Evolutionary conservation across 2,113 vertebrate species (phyloP).

Genomic region (Ancistrus triradiatus): DNA sequence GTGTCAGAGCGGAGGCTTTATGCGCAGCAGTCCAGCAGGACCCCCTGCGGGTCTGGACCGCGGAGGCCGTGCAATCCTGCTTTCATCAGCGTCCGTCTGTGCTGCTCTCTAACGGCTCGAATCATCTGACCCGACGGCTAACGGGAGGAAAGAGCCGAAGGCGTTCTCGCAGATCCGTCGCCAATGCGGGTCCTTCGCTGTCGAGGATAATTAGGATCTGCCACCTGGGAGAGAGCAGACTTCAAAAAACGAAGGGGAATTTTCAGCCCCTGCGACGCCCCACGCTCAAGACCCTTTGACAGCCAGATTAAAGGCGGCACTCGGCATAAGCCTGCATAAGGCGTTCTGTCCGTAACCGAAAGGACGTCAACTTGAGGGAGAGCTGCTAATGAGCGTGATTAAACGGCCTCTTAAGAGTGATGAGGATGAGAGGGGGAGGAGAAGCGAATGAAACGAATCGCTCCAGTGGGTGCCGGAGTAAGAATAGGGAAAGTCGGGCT

Average conservation of each 20-base stretch:
- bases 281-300: slow-evolving; percentile 38
- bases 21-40: slow-evolving; percentile 33
- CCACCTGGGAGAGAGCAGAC: slow-evolving; percentile 46
- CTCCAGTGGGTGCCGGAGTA: slow-evolving; percentile 20
- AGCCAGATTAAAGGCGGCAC: slow-evolving; percentile 45
- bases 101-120: slow-evolving; percentile 38
- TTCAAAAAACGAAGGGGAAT: slow-evolving; percentile 49
- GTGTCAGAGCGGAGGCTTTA: no score
- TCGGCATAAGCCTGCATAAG: slow-evolving; percentile 28
- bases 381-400: slow-evolving; percentile 46
- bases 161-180: slow-evolving; percentile 16
- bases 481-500: slow-evolving; percentile 51
- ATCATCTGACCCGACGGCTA: slow-evolving; percentile 13
- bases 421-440: slow-evolving; percentile 11
- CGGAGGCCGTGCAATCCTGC: slow-evolving; percentile 2
- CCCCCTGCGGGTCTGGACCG: slow-evolving; percentile 18
- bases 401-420: slow-evolving; percentile 39
- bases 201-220: slow-evolving; percentile 52
- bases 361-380: slow-evolving; percentile 36
- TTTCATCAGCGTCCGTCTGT: slow-evolving; percentile 43
- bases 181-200: slow-evolving; percentile 34
- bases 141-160: slow-evolving; percentile 16
- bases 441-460: slow-evolving; percentile 16
- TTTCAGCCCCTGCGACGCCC: slow-evolving; percentile 32
- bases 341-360: slow-evolving; percentile 41